phyloP scores from a whole-genome alignment of 2,888 invertebrate genomes.

The Calameuta filiformis region DNA sequence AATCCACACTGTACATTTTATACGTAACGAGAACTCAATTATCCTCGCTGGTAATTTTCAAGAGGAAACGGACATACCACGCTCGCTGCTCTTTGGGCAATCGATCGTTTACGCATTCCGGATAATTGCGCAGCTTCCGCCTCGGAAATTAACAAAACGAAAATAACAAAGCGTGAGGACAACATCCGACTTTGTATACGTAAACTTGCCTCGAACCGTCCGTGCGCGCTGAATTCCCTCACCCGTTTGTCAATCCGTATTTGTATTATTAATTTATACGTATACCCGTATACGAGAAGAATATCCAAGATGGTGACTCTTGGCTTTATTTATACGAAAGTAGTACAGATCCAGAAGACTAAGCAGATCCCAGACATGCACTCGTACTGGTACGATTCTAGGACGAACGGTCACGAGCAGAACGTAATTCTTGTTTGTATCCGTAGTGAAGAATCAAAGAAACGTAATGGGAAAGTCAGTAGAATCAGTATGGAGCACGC shows the following conservation, averaged over 20 bases:
- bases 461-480: conserved; percentile 13
- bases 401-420: conserved; percentile 37
- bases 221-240: not conserved
- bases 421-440: conserved; percentile 27
- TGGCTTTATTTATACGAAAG: not conserved
- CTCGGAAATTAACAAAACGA: not conserved
- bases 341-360: not conserved
- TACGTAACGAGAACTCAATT: not conserved
- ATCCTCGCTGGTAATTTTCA: not conserved
- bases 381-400: conserved; percentile 27
- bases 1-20: not conserved
- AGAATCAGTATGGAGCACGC: conserved; percentile 12
- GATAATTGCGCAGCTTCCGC: not conserved
- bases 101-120: not conserved
- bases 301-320: not conserved
- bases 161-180: not conserved
- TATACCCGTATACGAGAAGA: not conserved
- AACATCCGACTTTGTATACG: not conserved
- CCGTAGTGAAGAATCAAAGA: conserved; percentile 10
- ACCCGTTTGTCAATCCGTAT: not conserved
- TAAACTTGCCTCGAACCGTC: not conserved
- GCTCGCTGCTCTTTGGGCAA: not conserved
- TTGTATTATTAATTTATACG: not conserved
- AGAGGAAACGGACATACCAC: not conserved
- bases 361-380: not conserved